phyloP scores from a whole-genome alignment of 2,888 invertebrate species.

The Nowickia ferox region DNA sequence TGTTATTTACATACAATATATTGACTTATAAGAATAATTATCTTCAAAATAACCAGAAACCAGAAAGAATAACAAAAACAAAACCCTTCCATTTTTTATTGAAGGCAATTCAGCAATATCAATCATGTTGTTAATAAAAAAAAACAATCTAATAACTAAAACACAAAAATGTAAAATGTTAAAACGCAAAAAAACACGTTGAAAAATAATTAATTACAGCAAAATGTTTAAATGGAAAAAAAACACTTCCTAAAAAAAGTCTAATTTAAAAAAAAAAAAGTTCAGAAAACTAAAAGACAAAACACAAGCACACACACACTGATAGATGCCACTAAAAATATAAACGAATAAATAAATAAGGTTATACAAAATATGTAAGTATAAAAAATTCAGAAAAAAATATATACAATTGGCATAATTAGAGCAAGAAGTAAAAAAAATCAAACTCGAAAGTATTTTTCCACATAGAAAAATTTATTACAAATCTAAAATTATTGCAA shows the following conservation, averaged over 20 bases:
- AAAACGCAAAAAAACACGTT: conserved; percentile 38
- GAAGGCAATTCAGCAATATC: conserved; percentile 56
- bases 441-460: conserved; percentile 22
- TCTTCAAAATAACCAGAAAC: not conserved
- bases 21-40: not conserved
- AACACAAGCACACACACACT: conserved; percentile 1
- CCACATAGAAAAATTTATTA: not conserved
- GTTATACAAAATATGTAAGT: conserved; percentile 1
- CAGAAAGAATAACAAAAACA: conserved; percentile 19
- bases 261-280: not conserved
- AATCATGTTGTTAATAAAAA: conserved; percentile 47
- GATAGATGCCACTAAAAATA: not conserved
- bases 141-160: conserved; percentile 48
- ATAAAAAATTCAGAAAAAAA: not conserved
- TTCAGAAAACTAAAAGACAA: conserved; percentile 2
- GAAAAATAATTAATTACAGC: conserved; percentile 14
- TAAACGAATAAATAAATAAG: not conserved
- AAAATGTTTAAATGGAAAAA: conserved; percentile 11
- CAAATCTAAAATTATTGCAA: conserved; percentile 19
- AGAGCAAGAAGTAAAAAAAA: not conserved
- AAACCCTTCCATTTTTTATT: conserved; percentile 64
- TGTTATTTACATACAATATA: conserved; percentile 56
- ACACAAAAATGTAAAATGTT: conserved; percentile 48
- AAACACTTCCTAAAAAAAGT: not conserved
- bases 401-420: conserved; percentile 8